These are phyloP conservation scores for Sebastes ruberrimus DNA, from an alignment of 2,797 vertebrate species.

Conservation along the genomic window DNA sequence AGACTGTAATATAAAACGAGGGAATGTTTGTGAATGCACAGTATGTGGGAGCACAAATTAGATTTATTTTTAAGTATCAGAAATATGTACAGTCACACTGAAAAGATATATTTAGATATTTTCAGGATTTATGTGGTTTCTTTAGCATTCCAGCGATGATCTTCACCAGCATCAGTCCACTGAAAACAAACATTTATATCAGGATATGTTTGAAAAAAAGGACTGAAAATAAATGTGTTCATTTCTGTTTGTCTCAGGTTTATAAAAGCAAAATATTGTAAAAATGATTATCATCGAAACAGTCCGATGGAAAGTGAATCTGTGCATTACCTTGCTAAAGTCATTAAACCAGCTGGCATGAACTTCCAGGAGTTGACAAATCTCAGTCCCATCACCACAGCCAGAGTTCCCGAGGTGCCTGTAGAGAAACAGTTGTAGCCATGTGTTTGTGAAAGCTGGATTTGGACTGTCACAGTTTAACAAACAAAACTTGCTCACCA, in stretches of 20 bases:
- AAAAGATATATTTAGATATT: neutral
- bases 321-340: conserved; percentile 83
- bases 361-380: conserved; percentile 91
- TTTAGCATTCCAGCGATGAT: conserved; percentile 78
- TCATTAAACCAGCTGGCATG: conserved; percentile 93
- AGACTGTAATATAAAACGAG: neutral
- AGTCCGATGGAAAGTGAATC: neutral
- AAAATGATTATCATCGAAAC: neutral
- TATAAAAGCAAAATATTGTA: neutral
- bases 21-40: neutral
- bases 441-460: neutral
- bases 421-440: neutral
- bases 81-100: neutral
- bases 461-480: neutral
- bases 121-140: conserved; percentile 72
- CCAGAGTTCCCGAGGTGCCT: conserved; percentile 88
- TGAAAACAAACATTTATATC: conserved; percentile 68
- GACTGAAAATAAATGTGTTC: neutral
- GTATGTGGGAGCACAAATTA: neutral
- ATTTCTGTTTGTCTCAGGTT: neutral
- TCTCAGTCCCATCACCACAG: conserved; percentile 90
- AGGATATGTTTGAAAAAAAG: neutral
- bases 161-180: conserved; percentile 88
- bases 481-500: conserved; percentile 77
- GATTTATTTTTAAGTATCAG: neutral